These are phyloP conservation scores for Stegana nigrithorax DNA, from an alignment of 2,888 invertebrate species.

Conservation along the genomic window DNA sequence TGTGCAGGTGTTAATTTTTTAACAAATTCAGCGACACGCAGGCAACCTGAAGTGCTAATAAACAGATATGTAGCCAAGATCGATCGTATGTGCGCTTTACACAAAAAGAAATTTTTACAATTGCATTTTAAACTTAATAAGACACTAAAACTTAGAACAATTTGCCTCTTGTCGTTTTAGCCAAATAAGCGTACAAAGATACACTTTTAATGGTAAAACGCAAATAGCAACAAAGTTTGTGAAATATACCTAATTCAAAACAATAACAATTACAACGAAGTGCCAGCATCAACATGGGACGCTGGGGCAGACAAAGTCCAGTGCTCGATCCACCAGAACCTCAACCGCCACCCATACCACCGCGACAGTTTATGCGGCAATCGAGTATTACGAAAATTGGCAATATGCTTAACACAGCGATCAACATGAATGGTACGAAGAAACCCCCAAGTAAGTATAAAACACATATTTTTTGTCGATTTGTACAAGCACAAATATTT, in stretches of 20 bases:
- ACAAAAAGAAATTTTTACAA: not conserved
- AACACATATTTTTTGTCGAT: no score
- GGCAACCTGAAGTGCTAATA: conserved; percentile 47
- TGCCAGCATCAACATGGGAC: conserved; percentile 53
- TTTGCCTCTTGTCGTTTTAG: not conserved
- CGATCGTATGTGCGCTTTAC: no score
- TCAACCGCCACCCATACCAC: conserved; percentile 63
- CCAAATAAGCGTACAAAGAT: conserved; percentile 1
- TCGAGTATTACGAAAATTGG: conserved; percentile 75
- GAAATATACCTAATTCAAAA: not conserved
- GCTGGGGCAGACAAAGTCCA: conserved; percentile 67
- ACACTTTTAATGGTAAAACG: not conserved
- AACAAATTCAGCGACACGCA: conserved; percentile 54
- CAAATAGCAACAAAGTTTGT: not conserved
- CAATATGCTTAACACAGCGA: conserved; percentile 74
- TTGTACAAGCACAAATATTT: no score
- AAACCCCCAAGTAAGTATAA: conserved; percentile 58
- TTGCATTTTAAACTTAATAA: no score
- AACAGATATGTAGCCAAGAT: conserved; percentile 19
- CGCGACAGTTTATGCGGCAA: conserved; percentile 71
- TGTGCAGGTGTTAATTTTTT: conserved; percentile 50
- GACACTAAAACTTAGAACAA: no score
- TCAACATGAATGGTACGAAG: conserved; percentile 68
- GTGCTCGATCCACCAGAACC: conserved; percentile 65
- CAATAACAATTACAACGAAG: conserved; percentile 22